Evolutionary conservation across 1,140 invertebrate genomes (phyloP).

Genomic region (Nasonia vitripennis): DNA sequence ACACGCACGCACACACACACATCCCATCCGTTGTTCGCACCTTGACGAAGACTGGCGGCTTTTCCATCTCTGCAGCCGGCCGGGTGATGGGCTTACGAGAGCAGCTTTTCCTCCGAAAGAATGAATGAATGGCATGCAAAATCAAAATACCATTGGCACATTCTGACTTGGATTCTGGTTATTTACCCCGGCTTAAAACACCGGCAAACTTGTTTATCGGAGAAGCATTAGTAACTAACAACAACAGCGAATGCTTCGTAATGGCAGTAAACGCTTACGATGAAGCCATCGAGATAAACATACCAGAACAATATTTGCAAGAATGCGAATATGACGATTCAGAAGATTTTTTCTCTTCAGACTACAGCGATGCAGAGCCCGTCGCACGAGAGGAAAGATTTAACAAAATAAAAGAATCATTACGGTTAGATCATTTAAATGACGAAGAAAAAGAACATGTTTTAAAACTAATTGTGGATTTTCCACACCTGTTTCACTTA

Average conservation of each 20-base stretch:
- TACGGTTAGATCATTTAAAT: too few species aligned
- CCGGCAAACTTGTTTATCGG: neutral
- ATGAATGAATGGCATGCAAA: too few species aligned
- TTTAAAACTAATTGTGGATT: too few species aligned
- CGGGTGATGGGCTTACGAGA: too few species aligned
- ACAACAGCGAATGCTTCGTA: neutral
- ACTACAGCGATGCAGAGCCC: neutral
- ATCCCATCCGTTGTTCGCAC: too few species aligned
- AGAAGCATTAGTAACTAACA: neutral
- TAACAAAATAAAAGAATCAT: neutral
- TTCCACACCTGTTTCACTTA: conserved; percentile 35
- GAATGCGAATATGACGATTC: neutral
- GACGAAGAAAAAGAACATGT: conserved; percentile 31
- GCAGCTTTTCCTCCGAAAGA: too few species aligned
- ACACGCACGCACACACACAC: too few species aligned
- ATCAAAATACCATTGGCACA: too few species aligned
- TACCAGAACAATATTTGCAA: too few species aligned
- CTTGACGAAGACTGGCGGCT: too few species aligned
- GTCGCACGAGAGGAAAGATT: neutral
- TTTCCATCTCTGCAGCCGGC: too few species aligned
- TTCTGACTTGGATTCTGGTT: too few species aligned
- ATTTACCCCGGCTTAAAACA: neutral
- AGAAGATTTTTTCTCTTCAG: neutral
- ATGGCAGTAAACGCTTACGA: neutral
- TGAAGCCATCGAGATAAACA: neutral